These are phyloP conservation scores for Melanotaenia nigrans DNA, from an alignment of 2,797 vertebrate genomes.

Conservation along the genomic window DNA sequence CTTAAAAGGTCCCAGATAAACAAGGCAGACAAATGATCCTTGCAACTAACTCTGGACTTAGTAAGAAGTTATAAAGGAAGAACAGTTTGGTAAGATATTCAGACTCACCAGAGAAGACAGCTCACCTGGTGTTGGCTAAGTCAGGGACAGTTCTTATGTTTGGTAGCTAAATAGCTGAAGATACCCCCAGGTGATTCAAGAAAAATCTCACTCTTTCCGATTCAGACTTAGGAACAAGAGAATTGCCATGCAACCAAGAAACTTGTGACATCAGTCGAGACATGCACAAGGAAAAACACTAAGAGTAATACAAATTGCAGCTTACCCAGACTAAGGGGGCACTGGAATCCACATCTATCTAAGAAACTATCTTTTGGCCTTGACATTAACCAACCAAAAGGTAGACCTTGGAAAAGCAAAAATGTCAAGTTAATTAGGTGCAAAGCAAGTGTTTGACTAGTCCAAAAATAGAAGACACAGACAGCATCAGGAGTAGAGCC, in stretches of 20 bases:
- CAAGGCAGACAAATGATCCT: background rate
- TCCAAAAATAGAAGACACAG: no score
- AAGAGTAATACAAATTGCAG: background rate
- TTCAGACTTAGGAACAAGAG: background rate
- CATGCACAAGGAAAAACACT: background rate
- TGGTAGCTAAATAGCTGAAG: background rate
- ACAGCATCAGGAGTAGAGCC: no score
- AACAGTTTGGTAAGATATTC: background rate
- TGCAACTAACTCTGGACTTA: background rate
- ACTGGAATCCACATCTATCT: background rate
- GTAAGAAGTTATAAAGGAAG: background rate
- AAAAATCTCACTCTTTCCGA: background rate
- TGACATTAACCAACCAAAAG: background rate
- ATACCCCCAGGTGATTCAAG: background rate
- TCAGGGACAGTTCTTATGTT: background rate
- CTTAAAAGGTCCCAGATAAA: background rate
- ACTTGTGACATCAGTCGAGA: background rate
- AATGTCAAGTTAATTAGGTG: background rate
- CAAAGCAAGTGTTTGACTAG: background rate
- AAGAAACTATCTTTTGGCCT: background rate
- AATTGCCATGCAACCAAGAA: background rate
- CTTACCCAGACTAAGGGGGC: background rate
- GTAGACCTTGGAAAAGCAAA: background rate
- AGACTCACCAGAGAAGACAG: background rate
- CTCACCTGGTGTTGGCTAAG: background rate